These are phyloP conservation scores for Strongylocentrotus purpuratus DNA, from an alignment of 35 echinoderm and acorn worm species.

Conservation along the genomic window DNA sequence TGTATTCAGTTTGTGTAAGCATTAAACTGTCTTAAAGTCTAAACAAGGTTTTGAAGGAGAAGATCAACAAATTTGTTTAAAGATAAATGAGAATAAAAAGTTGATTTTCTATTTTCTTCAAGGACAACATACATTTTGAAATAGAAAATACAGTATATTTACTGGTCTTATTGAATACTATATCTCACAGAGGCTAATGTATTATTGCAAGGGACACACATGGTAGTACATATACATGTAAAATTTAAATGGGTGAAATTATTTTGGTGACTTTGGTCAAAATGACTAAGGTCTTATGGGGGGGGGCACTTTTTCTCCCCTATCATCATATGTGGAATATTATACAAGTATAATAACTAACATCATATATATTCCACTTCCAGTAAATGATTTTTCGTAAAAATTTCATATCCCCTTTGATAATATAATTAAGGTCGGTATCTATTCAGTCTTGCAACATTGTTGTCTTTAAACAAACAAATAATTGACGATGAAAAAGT, in stretches of 20 bases:
- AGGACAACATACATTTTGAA: neutral
- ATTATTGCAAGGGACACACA: too few species aligned
- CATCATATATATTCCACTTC: neutral
- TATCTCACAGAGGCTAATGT: neutral
- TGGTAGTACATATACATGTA: too few species aligned
- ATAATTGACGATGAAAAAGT: neutral
- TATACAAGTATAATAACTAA: neutral
- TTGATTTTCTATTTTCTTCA: neutral
- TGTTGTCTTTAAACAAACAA: neutral
- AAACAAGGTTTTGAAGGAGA: too few species aligned
- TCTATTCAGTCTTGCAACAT: neutral
- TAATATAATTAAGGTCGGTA: neutral
- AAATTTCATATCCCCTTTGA: neutral
- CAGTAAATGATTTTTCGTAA: neutral
- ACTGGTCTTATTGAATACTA: too few species aligned
- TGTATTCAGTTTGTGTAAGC: too few species aligned
- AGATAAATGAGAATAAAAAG: neutral
- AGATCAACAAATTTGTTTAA: neutral
- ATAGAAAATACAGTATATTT: neutral
- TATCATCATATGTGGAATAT: too few species aligned
- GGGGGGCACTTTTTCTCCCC: too few species aligned
- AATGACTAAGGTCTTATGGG: too few species aligned
- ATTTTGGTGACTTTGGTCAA: too few species aligned
- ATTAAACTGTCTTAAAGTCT: too few species aligned
- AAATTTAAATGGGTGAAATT: too few species aligned